Conservation (phyloP, 2,113 vertebrate species). For the Paraplagusia blochii region DNA sequence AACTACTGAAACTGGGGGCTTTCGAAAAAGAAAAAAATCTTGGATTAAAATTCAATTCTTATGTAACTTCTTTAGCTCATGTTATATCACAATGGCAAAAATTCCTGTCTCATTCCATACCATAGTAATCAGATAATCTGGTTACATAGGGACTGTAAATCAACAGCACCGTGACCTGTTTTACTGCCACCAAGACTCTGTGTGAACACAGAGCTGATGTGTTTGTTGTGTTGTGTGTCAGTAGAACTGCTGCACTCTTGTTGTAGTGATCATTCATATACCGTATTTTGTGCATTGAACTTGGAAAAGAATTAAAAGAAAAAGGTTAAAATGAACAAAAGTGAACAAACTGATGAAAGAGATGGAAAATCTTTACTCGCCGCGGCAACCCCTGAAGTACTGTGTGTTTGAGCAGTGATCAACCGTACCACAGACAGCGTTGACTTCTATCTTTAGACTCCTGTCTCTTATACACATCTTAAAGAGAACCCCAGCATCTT, state of each 20-base stretch:
- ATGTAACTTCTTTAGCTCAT: conserved; percentile 5
- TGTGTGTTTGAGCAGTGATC: conserved; percentile 37
- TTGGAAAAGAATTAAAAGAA: too few relatives aligned
- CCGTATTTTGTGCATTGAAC: too few relatives aligned
- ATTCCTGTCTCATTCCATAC: conserved; percentile 12
- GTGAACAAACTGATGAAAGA: too few relatives aligned
- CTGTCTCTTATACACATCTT: too few relatives aligned
- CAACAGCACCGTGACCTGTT: conserved; percentile 9
- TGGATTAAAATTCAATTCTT: conserved; percentile 1
- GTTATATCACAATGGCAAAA: conserved; percentile 26
- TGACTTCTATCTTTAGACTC: conserved; percentile 53
- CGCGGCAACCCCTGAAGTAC: too few relatives aligned
- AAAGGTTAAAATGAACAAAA: conserved; percentile 1
- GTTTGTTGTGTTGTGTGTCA: neutral
- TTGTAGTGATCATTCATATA: too few relatives aligned
- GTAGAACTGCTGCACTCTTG: too few relatives aligned
- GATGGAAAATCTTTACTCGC: too few relatives aligned
- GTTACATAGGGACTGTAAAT: conserved; percentile 7
- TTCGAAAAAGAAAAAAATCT: too few relatives aligned
- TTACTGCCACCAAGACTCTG: neutral
- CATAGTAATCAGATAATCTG: conserved; percentile 15
- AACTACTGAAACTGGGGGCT: neutral
- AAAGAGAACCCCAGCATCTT: too few relatives aligned
- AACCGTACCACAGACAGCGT: conserved; percentile 26
- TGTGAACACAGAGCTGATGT: neutral